Percentiles rank a stretch among this genome's conserved stretches.
These are phyloP conservation scores for Phoronis australis DNA, from an alignment of 2,888 invertebrate genomes.

Conservation along the genomic window DNA sequence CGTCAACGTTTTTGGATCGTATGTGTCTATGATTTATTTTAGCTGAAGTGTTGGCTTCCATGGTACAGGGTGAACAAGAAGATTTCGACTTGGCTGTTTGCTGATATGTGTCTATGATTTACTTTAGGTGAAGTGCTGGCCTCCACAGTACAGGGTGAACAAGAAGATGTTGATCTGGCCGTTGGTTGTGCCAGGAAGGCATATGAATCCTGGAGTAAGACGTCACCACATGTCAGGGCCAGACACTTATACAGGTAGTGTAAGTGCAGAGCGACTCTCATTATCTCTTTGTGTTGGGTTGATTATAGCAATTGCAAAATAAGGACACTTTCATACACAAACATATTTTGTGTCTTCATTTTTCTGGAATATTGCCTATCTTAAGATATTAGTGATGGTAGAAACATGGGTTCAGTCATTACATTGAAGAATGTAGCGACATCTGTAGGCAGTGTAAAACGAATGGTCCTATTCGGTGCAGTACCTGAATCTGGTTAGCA, in stretches of 20 bases:
- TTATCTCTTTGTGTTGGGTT: background rate
- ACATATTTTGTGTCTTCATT: background rate
- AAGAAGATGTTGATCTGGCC: conserved; percentile 45
- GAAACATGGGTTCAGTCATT: too few species aligned
- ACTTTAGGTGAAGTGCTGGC: conserved; percentile 42
- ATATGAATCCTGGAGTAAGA: conserved; percentile 40
- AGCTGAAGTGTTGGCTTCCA: conserved; percentile 43
- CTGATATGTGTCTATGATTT: too few species aligned
- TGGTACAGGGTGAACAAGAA: conserved; percentile 37
- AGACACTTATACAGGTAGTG: conserved; percentile 46
- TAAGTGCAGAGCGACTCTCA: background rate
- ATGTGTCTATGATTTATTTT: too few species aligned
- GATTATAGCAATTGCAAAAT: background rate
- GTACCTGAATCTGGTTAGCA: too few species aligned
- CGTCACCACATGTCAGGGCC: conserved; percentile 43
- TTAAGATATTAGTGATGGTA: too few species aligned
- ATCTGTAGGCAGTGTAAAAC: too few species aligned
- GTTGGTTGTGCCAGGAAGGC: conserved; percentile 40
- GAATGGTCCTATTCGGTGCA: too few species aligned
- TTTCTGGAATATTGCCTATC: too few species aligned
- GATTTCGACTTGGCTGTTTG: conserved; percentile 49
- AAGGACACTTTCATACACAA: background rate
- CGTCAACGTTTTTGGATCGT: too few species aligned
- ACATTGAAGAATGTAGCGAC: too few species aligned
- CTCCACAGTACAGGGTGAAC: conserved; percentile 34